A percentile compares a stretch with the other conserved stretches of the same genome.
These are phyloP conservation scores for Solea solea DNA, from an alignment of 2,113 vertebrate species.

Conservation along the genomic window DNA sequence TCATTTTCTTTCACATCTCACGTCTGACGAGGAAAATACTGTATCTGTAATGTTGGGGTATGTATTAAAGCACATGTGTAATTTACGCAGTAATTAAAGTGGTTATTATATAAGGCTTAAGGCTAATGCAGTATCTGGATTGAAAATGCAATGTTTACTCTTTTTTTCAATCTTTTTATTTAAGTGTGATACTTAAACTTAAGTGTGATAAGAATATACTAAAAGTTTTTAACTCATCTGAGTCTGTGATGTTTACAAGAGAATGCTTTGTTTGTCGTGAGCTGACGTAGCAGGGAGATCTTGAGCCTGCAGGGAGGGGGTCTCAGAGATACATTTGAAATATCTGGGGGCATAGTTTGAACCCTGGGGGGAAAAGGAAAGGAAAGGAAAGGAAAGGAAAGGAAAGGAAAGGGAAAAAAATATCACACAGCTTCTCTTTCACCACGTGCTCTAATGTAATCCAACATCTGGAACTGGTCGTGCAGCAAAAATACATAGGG, in stretches of 20 bases:
- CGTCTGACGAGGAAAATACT: conserved; percentile 6
- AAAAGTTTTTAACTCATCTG: conserved; percentile 31
- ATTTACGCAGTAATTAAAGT: conserved; percentile 8
- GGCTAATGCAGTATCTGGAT: neutral
- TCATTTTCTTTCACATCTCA: conserved; percentile 1
- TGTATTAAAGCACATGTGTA: conserved; percentile 31
- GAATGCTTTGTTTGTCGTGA: conserved; percentile 25
- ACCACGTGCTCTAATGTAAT: conserved; percentile 41
- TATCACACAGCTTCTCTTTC: conserved; percentile 16
- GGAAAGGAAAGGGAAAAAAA: conserved; percentile 23
- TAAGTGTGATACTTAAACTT: conserved; percentile 3
- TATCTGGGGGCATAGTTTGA: conserved; percentile 33
- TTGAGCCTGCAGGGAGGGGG: neutral
- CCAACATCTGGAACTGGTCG: conserved; percentile 35
- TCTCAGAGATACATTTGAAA: conserved; percentile 18
- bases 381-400: neutral
- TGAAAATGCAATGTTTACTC: conserved; percentile 2
- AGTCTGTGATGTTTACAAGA: conserved; percentile 6
- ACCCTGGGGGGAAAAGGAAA: conserved; percentile 33
- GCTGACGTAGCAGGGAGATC: neutral
- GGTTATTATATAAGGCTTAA: conserved; percentile 5
- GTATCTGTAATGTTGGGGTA: conserved; percentile 13
- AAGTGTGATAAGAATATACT: neutral
- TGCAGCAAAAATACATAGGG: conserved; percentile 19
- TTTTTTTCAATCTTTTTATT: conserved; percentile 15